Base-by-base conservation (phyloP, 2,797 vertebrate genomes). In the Tokudaia muenninki region DNA sequence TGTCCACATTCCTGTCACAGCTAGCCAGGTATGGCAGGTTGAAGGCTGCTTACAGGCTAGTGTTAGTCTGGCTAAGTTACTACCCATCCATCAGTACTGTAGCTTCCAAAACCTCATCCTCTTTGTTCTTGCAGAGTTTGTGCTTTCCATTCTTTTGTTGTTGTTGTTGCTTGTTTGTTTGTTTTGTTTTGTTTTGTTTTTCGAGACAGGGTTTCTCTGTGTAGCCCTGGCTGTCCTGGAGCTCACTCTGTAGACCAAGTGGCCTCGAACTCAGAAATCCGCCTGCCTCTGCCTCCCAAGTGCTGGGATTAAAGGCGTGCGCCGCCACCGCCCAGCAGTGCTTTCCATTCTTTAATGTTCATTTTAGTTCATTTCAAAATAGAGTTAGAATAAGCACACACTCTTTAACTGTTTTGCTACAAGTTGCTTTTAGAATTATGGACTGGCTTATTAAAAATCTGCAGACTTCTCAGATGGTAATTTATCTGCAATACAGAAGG, bases 381-480 rank as follows among this genome's bases (percentile, higher is more conserved):
- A 90, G 11, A 55, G 11, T 50, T 29, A 92, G 94, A 93, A 90
- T 79, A 77, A 96, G 84, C n/a, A 44, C 77, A 87, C 50, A 19
- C 83, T 77, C 63, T 61, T 5, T 84, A 88, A 57, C 17, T 31
- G 63, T 65, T 95, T 93, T 91, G 63, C 82, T 82, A 61, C 55
- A 96, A 82, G 65, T 79, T 97, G n/a, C 47, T 77, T 95, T 94
- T 94, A 96, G 55, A 52, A 96, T 47, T 96, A 75, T 41, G 34
- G 24, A 13, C 24, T 77, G 24, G 79, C 61, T 88, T 90, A 94
- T 92, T 96, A 41, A 97, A 94, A 95, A 94, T 50, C 57, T 94
- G 78, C 31, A 90, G 63, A 81, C 55, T 90, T 31, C 61, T 87
- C 47, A 88, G 72, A 92, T 91, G n/a, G 82, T 41, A 92, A 78